phyloP scores from a whole-genome alignment of 2,888 invertebrate genomes.

The Leptinotarsa tumamoca region DNA sequence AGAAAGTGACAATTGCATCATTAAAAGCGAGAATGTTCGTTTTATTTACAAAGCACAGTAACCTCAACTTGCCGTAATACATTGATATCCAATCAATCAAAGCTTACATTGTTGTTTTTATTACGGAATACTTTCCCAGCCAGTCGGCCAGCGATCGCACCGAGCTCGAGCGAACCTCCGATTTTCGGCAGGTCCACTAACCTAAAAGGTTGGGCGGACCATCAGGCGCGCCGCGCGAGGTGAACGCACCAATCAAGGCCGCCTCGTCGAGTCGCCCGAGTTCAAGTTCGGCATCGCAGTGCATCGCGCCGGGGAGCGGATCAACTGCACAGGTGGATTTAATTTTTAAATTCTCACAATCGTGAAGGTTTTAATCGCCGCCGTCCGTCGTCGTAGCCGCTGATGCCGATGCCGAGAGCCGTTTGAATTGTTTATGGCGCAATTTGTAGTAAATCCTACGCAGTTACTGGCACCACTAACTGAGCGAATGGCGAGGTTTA shows the following conservation, averaged over 20 bases:
- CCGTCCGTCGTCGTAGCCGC: neutral
- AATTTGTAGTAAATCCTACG: neutral
- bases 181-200: conserved; percentile 22
- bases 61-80: too few relatives aligned
- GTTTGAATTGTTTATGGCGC: conserved; percentile 3
- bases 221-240: conserved; percentile 44
- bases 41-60: too few relatives aligned
- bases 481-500: neutral
- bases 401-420: neutral
- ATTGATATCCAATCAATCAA: neutral
- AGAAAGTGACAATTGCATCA: too few relatives aligned
- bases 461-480: neutral
- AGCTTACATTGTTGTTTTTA: neutral
- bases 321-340: conserved; percentile 27
- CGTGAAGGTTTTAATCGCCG: neutral
- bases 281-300: conserved; percentile 50
- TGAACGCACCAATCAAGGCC: conserved; percentile 59
- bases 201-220: conserved; percentile 18
- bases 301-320: conserved; percentile 19
- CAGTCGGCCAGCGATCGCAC: neutral
- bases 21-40: too few relatives aligned
- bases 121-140: neutral
- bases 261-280: conserved; percentile 43
- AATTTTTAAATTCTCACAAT: conserved; percentile 23
- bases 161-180: neutral